phyloP scores from a whole-genome alignment of 2,113 vertebrate species.

The Acanthisitta chloris region DNA sequence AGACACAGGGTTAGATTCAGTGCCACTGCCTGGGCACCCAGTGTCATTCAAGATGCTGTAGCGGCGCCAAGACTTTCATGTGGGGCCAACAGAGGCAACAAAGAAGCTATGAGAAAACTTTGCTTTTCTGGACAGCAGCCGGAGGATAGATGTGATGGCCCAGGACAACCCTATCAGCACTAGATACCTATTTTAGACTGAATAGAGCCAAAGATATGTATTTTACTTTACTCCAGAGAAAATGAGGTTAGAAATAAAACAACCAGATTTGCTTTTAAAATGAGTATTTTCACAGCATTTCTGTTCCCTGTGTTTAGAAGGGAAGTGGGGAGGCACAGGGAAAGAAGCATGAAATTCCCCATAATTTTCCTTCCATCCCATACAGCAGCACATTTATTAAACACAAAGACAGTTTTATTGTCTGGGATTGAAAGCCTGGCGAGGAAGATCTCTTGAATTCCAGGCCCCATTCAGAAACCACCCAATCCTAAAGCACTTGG shows the following conservation, averaged over 20 bases:
- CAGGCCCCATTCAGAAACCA: neutral
- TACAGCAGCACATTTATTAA: neutral
- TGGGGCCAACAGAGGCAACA: neutral
- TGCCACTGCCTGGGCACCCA: neutral
- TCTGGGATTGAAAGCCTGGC: neutral
- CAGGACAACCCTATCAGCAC: neutral
- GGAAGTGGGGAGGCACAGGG: neutral
- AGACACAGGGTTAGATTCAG: neutral
- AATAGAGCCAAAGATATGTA: neutral
- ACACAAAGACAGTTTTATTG: neutral
- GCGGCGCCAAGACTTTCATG: neutral
- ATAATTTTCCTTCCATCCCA: neutral
- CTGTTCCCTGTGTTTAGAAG: neutral
- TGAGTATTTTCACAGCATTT: neutral
- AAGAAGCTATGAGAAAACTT: neutral
- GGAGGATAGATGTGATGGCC: neutral
- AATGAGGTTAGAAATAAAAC: neutral
- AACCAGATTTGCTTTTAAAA: neutral
- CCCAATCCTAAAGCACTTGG: neutral
- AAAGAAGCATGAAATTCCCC: neutral
- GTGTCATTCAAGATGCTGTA: neutral
- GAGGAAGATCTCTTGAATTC: neutral
- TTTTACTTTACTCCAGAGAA: neutral
- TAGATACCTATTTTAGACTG: neutral
- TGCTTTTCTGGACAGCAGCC: neutral